These are phyloP conservation scores for Antheraea pernyi DNA, from an alignment of 1,140 invertebrate genomes.

Conservation along the genomic window DNA sequence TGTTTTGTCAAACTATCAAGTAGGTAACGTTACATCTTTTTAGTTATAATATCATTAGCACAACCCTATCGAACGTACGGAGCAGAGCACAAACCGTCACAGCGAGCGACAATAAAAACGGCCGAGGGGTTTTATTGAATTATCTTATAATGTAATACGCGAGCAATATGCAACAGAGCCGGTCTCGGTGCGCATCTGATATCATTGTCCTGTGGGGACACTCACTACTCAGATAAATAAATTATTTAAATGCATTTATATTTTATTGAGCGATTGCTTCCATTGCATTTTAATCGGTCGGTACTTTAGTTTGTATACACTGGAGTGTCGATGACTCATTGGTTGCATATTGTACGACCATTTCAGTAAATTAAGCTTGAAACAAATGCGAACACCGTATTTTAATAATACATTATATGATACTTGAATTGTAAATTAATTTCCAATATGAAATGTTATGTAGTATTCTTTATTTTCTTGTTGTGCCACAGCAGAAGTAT, in stretches of 20 bases:
- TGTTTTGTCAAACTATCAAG: too few species aligned
- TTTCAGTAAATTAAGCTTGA: neutral
- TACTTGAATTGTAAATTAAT: too few species aligned
- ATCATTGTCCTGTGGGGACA: slow-evolving; percentile 35
- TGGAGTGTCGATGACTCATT: neutral
- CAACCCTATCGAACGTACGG: slow-evolving; percentile 18
- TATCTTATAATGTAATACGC: slow-evolving; percentile 53
- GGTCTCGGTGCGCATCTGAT: slow-evolving; percentile 40
- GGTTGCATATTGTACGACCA: neutral
- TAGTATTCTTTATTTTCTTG: too few species aligned
- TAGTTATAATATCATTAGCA: too few species aligned
- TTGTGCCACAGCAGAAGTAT: too few species aligned
- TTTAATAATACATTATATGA: too few species aligned
- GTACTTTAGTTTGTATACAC: neutral
- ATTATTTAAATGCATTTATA: slow-evolving; percentile 31
- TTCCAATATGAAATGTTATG: too few species aligned
- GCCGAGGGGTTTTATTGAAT: slow-evolving; percentile 51
- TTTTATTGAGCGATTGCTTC: slow-evolving; percentile 4
- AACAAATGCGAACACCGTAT: too few species aligned
- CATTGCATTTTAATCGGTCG: neutral
- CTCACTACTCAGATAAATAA: slow-evolving; percentile 31
- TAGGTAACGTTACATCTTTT: too few species aligned
- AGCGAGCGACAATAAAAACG: slow-evolving; percentile 41
- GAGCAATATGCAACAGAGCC: slow-evolving; percentile 28
- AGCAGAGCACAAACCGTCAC: slow-evolving; percentile 11